Evolutionary conservation across 2,888 invertebrate species (phyloP).

Genomic region (Bellardia pandia): DNA sequence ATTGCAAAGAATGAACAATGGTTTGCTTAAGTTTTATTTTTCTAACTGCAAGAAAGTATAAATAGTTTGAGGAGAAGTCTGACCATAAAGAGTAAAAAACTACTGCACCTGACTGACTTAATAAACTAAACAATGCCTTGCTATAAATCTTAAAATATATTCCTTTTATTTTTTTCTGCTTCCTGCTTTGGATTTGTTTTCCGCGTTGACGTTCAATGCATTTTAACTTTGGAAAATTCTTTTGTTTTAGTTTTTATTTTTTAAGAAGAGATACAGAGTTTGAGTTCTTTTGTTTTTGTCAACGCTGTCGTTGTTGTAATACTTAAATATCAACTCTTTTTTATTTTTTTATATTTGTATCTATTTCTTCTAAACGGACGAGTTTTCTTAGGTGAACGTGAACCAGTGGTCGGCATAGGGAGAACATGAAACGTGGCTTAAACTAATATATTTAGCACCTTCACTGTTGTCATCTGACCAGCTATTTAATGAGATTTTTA

Average conservation of each 20-base stretch:
- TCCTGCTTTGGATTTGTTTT: conserved; percentile 44
- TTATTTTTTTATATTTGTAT: not conserved
- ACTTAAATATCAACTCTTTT: conserved; percentile 2
- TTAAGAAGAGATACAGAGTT: not conserved
- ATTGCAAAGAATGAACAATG: not conserved
- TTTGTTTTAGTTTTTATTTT: conserved; percentile 39
- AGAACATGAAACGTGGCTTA: too few species aligned
- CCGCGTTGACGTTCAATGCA: conserved; percentile 47
- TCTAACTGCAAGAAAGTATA: not conserved
- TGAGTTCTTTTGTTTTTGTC: conserved; percentile 2
- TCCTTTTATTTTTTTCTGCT: not conserved
- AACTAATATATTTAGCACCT: too few species aligned
- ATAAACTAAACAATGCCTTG: conserved; percentile 38
- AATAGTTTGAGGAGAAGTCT: not conserved
- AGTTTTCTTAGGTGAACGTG: conserved; percentile 23
- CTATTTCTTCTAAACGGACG: not conserved
- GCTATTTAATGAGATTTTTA: too few species aligned
- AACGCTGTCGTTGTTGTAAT: not conserved
- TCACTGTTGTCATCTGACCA: too few species aligned
- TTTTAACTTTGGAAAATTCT: conserved; percentile 32
- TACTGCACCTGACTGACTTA: conserved; percentile 13
- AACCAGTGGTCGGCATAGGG: too few species aligned
- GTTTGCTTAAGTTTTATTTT: not conserved
- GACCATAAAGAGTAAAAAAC: conserved; percentile 1
- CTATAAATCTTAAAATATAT: conserved; percentile 34